A percentile compares a stretch with the other conserved stretches of the same genome.
These are phyloP conservation scores for Nemoura dubitans DNA, from an alignment of 2,888 invertebrate genomes.

Conservation along the genomic window DNA sequence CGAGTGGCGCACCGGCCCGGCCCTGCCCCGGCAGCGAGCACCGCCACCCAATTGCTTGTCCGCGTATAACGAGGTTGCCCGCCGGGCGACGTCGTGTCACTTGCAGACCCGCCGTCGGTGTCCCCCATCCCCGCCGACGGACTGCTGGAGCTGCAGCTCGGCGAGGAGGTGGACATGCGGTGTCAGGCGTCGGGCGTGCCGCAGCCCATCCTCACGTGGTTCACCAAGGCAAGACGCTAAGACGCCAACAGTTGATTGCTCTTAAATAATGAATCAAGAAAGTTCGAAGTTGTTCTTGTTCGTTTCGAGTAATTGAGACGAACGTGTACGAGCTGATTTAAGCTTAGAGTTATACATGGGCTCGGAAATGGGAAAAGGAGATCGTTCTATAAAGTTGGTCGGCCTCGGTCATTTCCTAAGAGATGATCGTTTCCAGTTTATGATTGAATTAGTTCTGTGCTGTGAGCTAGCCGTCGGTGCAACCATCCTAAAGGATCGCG, in stretches of 20 bases:
- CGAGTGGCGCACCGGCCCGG: background rate
- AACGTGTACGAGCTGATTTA: background rate
- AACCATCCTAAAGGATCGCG: too few species aligned
- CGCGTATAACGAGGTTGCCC: too few species aligned
- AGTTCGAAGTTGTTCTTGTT: background rate
- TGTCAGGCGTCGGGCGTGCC: constrained; percentile 79
- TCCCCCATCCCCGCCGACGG: constrained; percentile 74
- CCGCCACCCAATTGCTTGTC: too few species aligned
- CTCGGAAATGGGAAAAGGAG: too few species aligned
- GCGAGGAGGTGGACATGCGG: constrained; percentile 77
- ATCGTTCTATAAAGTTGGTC: too few species aligned
- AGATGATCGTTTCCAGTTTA: too few species aligned
- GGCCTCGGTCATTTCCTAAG: too few species aligned
- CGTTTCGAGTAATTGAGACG: background rate
- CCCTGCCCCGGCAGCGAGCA: too few species aligned
- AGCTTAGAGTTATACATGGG: background rate
- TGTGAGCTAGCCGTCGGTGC: too few species aligned
- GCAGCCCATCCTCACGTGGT: constrained; percentile 77
- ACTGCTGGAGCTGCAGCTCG: constrained; percentile 73
- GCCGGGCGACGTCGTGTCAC: background rate
- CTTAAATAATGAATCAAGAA: constrained; percentile 9
- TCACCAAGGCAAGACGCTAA: constrained; percentile 61
- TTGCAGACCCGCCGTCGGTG: constrained; percentile 74
- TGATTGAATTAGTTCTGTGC: too few species aligned
- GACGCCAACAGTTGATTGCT: background rate